These are phyloP conservation scores for Chrysaora quinquecirrha DNA, from an alignment of 30 jellyfish, hydroid and myxozoan species.

Conservation along the genomic window DNA sequence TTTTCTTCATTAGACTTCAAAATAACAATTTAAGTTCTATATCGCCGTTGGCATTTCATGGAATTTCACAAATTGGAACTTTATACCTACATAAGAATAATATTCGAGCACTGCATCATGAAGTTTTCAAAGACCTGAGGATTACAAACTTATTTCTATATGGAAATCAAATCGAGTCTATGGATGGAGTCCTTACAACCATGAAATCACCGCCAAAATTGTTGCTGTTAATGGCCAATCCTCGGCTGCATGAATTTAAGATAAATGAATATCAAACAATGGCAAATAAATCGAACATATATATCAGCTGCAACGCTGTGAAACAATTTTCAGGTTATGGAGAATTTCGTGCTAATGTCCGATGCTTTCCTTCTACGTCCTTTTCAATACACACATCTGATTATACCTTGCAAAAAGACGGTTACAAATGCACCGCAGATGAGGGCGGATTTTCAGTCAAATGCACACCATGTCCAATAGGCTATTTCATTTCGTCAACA, in stretches of 20 bases:
- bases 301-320: conserved; percentile 3
- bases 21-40: conserved; percentile 1
- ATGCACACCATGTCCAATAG: conserved; percentile 53
- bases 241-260: not conserved
- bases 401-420: not conserved
- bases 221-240: conserved; percentile 22
- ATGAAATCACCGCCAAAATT: conserved; percentile 13
- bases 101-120: not conserved
- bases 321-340: not conserved
- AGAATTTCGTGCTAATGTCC: not conserved
- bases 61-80: conserved; percentile 6
- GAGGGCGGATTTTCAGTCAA: not conserved
- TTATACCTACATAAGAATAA: conserved; percentile 34
- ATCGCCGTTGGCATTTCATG: conserved; percentile 18
- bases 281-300: not conserved
- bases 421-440: conserved; percentile 12
- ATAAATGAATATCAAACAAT: not conserved
- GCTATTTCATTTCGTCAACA: not conserved
- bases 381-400: not conserved
- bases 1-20: not conserved
- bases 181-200: conserved; percentile 35
- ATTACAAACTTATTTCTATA: conserved; percentile 14
- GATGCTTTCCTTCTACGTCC: conserved; percentile 20
- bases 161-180: conserved; percentile 12
- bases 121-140: conserved; percentile 17